Evolutionary conservation across 1,140 invertebrate genomes (phyloP), one percentile per base, ranked within the genome.

Genomic region (Drosophila orena): DNA sequence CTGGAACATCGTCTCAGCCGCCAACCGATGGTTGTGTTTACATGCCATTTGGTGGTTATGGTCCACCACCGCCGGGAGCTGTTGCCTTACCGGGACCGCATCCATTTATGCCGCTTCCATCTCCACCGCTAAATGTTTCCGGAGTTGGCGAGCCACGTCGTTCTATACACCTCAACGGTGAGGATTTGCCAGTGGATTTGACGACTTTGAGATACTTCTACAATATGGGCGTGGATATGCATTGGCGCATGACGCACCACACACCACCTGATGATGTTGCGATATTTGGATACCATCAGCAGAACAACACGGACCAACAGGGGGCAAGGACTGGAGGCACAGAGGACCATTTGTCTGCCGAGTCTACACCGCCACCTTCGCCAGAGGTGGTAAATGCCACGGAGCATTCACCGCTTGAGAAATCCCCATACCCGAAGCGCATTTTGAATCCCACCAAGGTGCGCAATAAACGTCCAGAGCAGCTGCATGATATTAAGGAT

Each of bases 191-290:
- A 5, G 92, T 93, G 60, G 94, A 96, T 91, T 91, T 95, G 44
- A 88, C 92, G 30, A 95, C 95, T 10, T 86, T 95, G 42, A 93
- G 94, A 57, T 95, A 94, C 77, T 96, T 94, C 85, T 96, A 94
- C 91, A 96, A 96, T 90, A 90, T 95, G 74, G 95, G 95, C 76
- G 89, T 95, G 38, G 95, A 95, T 34, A 93, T 93, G 86, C 92
- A 93, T 81, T 52, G 47, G 47, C 76, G 79, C 17, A 68, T 79
- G 57, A 15, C 65, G 4, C 58, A 81, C 6, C 60, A 71, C 5
- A 1, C 52, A 11, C 89, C 91, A 81, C 42, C 57, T 1, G 70
- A 57, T 2, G 62, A 75, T 14, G 22, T 17, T 14, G 42, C 15
- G 10, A 2, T 59, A 11, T 10, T 15, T 4, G 42, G n/a, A 2